Base-by-base conservation (phyloP, 2,113 vertebrate species). In the Aplodontia rufa region DNA sequence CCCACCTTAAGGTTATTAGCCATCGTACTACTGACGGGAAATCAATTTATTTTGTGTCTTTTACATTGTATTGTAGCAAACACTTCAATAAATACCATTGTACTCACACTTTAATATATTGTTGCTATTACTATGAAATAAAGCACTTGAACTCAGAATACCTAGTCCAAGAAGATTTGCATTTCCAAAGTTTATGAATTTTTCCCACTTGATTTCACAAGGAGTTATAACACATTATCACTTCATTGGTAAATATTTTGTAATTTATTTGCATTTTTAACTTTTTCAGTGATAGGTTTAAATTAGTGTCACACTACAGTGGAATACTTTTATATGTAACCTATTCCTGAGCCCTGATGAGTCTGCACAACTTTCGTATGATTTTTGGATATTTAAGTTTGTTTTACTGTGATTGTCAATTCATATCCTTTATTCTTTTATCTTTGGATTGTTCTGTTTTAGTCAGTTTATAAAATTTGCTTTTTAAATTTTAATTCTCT, bases 21-120 rank as follows among this genome's bases (percentile, higher is more conserved):
- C 32, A 87, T 90, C 10, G 4, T 9, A 28, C 12, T 32, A 74
- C 11, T 55, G 1, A 84, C 35, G 20, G 3, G 4, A 84, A 80
- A 85, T 96, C 45, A 88, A 47, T 82, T 93, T 53, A 12, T 42
- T 87, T 87, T 76, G 60, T 40, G 17, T 74, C 1, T 92, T 87
- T 74, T 49, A 88, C 3, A 75, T 83, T 76, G 69, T 64, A 81
- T 60, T 90, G 0, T 45, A 85, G 78, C n/a, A 81, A 88, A 74
- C 49, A 53, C 8, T 45, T 2, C 28, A 74, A 58, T 69, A 85
- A 88, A n/a, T 30, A 42, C 24, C n/a, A n/a, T 47, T 45, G 12
- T 2, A 49, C 14, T 79, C 79, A 45, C 0, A 40, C 91, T 0
- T 37, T 72, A 69, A 85, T 86, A 66, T 55, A 45, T 32, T 40